Base-by-base conservation (phyloP, 2,888 invertebrate species). In the Brachypterus glaber region DNA sequence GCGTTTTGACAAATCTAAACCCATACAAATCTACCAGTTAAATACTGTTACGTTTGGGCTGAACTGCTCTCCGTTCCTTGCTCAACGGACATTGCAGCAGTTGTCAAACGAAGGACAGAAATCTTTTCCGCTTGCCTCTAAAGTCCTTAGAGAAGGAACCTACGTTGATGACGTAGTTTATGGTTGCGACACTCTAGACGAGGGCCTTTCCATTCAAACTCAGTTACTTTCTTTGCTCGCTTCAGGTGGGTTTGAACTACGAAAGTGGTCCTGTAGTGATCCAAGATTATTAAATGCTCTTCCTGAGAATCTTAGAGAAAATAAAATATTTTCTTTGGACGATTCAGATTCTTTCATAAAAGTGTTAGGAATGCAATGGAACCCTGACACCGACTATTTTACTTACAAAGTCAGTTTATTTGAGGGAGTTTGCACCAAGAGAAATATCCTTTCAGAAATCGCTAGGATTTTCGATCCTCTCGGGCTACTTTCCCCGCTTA, bases 1-100 rank as follows among this genome's bases (percentile, higher is more conserved):
- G 40, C 36, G 35, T 7, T 11, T 14, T 4, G 14, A 37, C 32
- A n/a, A n/a, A n/a, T n/a, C n/a, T n/a, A n/a, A n/a, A n/a, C n/a
- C n/a, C n/a, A n/a, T n/a, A n/a, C n/a, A n/a, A n/a, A n/a, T n/a
- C n/a, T n/a, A n/a, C n/a, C n/a, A n/a, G n/a, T n/a, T n/a, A n/a
- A 8, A n/a, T 24, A 24, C 24, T 24, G 24, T 24, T n/a, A n/a
- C 24, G n/a, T 24, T 8, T 24, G 24, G 24, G n/a, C 8, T 24
- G 24, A n/a, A 7, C 7, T 24, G 8, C 7, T 24, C n/a, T n/a
- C 24, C 24, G 8, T 24, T 24, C n/a, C 24, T 24, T 8, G 24
- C 24, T 8, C 24, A 24, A n/a, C 24, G 24, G 7, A n/a, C n/a
- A 8, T 24, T 24, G 24, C 24, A 24, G n/a, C 24, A 24, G n/a